Conservation (phyloP, 2,113 vertebrate genomes). For the Eidolon helvum region DNA sequence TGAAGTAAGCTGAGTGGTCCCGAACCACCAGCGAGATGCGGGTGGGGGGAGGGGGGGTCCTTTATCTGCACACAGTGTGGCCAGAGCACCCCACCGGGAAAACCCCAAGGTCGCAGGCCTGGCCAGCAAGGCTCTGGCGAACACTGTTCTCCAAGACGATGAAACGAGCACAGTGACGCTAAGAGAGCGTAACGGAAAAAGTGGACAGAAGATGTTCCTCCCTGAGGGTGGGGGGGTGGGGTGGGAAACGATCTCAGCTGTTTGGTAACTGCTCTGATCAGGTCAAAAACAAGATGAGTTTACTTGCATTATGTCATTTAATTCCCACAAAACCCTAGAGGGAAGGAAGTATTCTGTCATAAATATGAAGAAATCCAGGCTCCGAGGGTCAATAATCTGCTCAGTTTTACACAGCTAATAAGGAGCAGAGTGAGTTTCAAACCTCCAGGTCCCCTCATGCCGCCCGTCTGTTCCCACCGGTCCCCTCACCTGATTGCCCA, state of each 20-base stretch:
- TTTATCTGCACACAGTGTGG: not conserved
- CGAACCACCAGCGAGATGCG: not conserved
- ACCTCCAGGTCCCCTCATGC: not conserved
- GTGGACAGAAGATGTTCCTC: not conserved
- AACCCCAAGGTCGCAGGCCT: not conserved
- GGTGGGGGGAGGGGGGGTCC: not conserved
- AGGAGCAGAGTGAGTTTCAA: not conserved
- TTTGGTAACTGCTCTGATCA: not conserved
- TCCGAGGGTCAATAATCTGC: not conserved
- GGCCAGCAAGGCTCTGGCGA: not conserved
- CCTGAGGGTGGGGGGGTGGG: not conserved
- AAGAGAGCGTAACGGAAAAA: not conserved
- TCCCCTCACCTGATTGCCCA: not conserved
- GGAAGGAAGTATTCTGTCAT: not conserved
- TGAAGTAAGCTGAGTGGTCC: not conserved
- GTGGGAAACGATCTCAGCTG: not conserved
- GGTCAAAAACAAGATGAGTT: not conserved
- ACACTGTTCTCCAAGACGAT: not conserved
- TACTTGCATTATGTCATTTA: not conserved
- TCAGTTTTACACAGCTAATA: not conserved
- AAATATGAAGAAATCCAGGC: conserved; percentile 6
- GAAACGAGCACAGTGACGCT: not conserved
- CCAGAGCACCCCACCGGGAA: not conserved
- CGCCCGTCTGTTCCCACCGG: not conserved
- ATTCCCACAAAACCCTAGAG: not conserved